phyloP scores from a whole-genome alignment of 1,140 invertebrate genomes.

The Cherax destructor region DNA sequence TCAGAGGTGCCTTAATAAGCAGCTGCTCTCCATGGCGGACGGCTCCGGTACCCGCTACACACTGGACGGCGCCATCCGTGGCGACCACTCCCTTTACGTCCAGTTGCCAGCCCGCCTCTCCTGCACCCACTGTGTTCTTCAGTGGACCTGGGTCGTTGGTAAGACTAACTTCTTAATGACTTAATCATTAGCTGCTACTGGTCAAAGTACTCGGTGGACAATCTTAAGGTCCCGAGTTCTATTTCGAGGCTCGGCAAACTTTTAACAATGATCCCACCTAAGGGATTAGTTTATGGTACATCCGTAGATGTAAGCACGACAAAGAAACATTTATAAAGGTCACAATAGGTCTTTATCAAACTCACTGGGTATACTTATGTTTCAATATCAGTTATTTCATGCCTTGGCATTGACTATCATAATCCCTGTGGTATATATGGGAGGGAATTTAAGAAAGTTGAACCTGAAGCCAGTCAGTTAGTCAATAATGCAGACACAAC shows the following conservation, averaged over 20 bases:
- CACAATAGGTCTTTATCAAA: too few relatives aligned
- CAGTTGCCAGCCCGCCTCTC: slow-evolving; percentile 83
- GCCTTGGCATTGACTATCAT: too few relatives aligned
- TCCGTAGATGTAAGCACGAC: too few relatives aligned
- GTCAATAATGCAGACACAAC: too few relatives aligned
- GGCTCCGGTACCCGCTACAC: slow-evolving; percentile 79
- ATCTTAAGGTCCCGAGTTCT: neutral
- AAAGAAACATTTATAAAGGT: too few relatives aligned
- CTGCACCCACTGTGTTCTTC: slow-evolving; percentile 81
- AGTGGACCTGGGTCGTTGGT: slow-evolving; percentile 82
- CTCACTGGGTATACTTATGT: too few relatives aligned
- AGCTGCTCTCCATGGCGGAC: slow-evolving; percentile 81
- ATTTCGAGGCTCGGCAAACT: neutral
- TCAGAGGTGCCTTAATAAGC: slow-evolving; percentile 88
- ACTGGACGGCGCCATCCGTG: slow-evolving; percentile 85
- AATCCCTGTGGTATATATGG: too few relatives aligned
- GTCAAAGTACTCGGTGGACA: neutral
- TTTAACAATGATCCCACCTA: too few relatives aligned
- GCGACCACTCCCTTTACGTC: slow-evolving; percentile 83
- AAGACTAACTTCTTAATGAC: slow-evolving; percentile 76
- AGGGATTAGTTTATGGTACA: too few relatives aligned
- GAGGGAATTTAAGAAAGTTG: too few relatives aligned
- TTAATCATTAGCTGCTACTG: neutral
- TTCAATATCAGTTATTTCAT: too few relatives aligned
- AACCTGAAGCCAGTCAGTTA: too few relatives aligned